Base-by-base conservation (phyloP, 23 tunicate species). In the Halocynthia roretzi region DNA sequence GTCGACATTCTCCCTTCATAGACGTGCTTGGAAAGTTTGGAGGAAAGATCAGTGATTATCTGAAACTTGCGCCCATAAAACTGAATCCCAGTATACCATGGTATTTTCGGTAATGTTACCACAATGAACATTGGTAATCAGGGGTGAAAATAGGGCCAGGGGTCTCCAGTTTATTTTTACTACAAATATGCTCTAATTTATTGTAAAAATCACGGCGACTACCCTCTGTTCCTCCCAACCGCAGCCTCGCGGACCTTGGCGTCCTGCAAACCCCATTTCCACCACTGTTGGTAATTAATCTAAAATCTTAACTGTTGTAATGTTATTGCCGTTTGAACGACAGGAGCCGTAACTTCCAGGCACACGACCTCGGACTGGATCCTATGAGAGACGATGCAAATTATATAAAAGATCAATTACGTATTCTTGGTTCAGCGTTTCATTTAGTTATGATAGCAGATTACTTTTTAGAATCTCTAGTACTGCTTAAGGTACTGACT, bases 401-500 rank as follows among this genome's bases (percentile, higher is more conserved):
- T 0, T 54, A 80, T 20, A 85, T 85, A 10, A 9, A 80, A 56
- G 20, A 62, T 40, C 58, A 77, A 61, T 10, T 80, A 9, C 68
- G 53, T 44, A 52, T 51, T 53, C 90, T 85, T 6, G 84, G 9
- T 19, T 51, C 67, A n/a, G 52, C 63, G 15, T 67, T 85, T 56
- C 76, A 85, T 56, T 70, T 85, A 8, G 81, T 85, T 23, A 80
- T 85, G 84, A 80, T 85, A 48, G 62, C 80, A 52, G 90, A 85
- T 18, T 85, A 85, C 60, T 77, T 80, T 77, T 81, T 77, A 6
- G 90, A 85, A 67, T 85, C 90, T 10, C 64, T 85, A 53, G 61
- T 85, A 58, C 74, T 85, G 55, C 58, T 85, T 10, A 80, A 80
- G 76, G 84, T 85, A 66, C 44, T 31, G 44, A 31, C 44, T 31